phyloP scores from a whole-genome alignment of 2,888 invertebrate genomes.

The Hofmannophila pseudospretella region DNA sequence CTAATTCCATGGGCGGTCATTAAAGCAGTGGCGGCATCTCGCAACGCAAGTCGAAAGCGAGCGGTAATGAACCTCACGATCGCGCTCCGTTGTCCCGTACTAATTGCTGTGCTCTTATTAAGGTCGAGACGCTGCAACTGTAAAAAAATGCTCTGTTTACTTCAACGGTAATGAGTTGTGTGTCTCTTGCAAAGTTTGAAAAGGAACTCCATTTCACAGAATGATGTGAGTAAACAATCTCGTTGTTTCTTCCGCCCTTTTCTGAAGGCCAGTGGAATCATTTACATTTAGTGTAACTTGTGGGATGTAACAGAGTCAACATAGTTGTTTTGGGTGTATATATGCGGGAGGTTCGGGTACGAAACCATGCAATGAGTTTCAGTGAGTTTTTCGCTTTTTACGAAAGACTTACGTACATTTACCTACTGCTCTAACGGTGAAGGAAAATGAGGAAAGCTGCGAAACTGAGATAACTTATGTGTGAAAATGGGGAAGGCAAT shows the following conservation, averaged over 20 bases:
- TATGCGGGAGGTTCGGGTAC: too few species aligned
- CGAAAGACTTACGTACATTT: too few species aligned
- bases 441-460: too few species aligned
- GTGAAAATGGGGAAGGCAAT: too few species aligned
- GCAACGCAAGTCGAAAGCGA: conserved; percentile 27
- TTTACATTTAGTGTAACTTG: neutral
- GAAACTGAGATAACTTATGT: too few species aligned
- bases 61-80: conserved; percentile 43
- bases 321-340: too few species aligned
- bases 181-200: neutral
- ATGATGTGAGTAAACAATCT: neutral
- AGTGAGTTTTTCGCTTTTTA: too few species aligned
- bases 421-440: too few species aligned
- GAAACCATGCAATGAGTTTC: too few species aligned
- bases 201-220: neutral
- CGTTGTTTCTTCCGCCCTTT: neutral
- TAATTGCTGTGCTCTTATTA: conserved; percentile 57
- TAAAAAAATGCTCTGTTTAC: conserved; percentile 40
- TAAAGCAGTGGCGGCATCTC: conserved; percentile 32
- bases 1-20: conserved; percentile 30
- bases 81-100: conserved; percentile 40
- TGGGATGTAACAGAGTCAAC: too few species aligned
- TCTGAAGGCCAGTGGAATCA: neutral
- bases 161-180: conserved; percentile 2
- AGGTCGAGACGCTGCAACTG: conserved; percentile 44